Evolutionary conservation across 2,888 invertebrate genomes (phyloP).

Genomic region (Sarcophaga subvicina): DNA sequence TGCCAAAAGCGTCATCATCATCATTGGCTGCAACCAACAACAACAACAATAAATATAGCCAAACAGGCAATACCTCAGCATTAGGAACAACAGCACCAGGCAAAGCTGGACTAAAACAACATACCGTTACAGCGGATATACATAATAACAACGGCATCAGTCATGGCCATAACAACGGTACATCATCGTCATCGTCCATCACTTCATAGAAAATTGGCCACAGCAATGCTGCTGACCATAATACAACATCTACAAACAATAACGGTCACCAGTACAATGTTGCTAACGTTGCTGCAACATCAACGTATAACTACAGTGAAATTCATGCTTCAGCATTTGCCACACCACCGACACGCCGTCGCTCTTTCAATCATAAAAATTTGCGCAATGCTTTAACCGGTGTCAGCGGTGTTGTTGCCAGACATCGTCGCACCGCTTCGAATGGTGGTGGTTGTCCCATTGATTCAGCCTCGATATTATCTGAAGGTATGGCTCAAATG

Average conservation of each 20-base stretch:
- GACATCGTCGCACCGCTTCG: constrained; percentile 80
- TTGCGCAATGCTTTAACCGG: constrained; percentile 88
- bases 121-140: constrained; percentile 72
- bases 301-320: constrained; percentile 78
- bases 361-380: constrained; percentile 91
- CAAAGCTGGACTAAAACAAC: constrained; percentile 65
- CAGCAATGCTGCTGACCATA: constrained; percentile 31
- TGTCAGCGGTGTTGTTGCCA: constrained; percentile 71
- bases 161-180: constrained; percentile 61
- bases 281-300: neutral
- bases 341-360: constrained; percentile 89
- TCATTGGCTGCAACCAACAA: constrained; percentile 54
- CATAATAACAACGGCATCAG: constrained; percentile 66
- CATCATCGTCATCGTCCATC: constrained; percentile 58
- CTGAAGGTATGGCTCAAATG: constrained; percentile 76
- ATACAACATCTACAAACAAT: constrained; percentile 72
- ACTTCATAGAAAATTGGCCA: constrained; percentile 56
- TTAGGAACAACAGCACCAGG: constrained; percentile 42
- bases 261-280: constrained; percentile 64
- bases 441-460: constrained; percentile 81
- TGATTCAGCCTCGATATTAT: constrained; percentile 79
- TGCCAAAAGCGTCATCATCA: constrained; percentile 75
- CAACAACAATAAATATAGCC: constrained; percentile 73
- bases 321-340: constrained; percentile 87
- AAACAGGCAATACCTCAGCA: constrained; percentile 19